These are phyloP conservation scores for Halictus rubicundus DNA, from an alignment of 1,140 invertebrate species.

Conservation along the genomic window DNA sequence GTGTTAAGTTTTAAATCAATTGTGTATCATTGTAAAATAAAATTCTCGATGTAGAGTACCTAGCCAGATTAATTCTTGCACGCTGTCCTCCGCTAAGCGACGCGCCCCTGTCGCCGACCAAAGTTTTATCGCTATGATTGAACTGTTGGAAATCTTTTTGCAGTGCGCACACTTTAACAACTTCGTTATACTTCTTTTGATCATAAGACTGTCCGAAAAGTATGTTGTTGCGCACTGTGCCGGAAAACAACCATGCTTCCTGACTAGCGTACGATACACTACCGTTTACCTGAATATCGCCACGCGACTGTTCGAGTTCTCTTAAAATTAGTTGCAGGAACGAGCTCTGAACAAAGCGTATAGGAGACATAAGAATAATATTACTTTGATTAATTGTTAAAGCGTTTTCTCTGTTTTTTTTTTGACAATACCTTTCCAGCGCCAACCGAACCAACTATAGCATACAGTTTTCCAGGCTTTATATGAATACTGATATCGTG, in stretches of 20 bases:
- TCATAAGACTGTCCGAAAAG: constrained; percentile 87
- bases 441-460: constrained; percentile 89
- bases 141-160: constrained; percentile 86
- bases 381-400: background rate
- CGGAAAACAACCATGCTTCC: constrained; percentile 87
- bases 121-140: constrained; percentile 86
- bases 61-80: constrained; percentile 82
- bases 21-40: constrained; percentile 7
- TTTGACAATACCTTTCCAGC: constrained; percentile 85
- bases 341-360: constrained; percentile 83
- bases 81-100: constrained; percentile 91
- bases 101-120: constrained; percentile 91
- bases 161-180: constrained; percentile 83
- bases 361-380: background rate
- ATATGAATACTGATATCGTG: constrained; percentile 83
- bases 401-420: background rate
- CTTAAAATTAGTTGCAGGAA: constrained; percentile 87
- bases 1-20: background rate
- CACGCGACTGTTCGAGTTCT: constrained; percentile 84
- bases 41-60: constrained; percentile 84
- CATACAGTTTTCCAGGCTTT: constrained; percentile 84
- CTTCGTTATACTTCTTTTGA: constrained; percentile 84
- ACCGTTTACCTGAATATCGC: constrained; percentile 84
- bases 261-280: constrained; percentile 87
- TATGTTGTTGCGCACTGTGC: constrained; percentile 87